phyloP scores from a whole-genome alignment of 2,113 vertebrate species.

The Oncorhynchus tshawytscha region DNA sequence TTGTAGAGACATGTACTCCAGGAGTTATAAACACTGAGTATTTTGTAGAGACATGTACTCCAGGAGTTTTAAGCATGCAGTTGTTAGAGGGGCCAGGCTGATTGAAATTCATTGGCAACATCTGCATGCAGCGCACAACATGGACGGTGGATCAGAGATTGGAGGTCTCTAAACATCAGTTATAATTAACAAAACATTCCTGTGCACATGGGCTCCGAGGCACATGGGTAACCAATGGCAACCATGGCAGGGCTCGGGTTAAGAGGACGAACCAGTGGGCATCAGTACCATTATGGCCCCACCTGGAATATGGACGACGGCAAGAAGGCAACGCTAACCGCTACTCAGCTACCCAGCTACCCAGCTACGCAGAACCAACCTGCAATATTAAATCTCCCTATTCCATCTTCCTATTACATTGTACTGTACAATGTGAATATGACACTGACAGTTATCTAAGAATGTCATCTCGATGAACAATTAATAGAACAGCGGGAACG shows the following conservation, averaged over 20 bases:
- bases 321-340: neutral
- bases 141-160: neutral
- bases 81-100: neutral
- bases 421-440: conserved; percentile 39
- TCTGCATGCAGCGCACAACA: neutral
- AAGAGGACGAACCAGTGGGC: conserved; percentile 16
- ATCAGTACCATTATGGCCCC: conserved; percentile 1
- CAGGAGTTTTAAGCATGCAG: neutral
- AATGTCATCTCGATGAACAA: conserved; percentile 60
- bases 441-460: conserved; percentile 50
- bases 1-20: too few relatives aligned
- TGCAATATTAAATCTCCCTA: conserved; percentile 28
- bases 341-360: conserved; percentile 12
- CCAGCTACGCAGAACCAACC: conserved; percentile 21
- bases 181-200: conserved; percentile 1
- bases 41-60: neutral
- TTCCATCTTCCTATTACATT: conserved; percentile 24
- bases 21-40: neutral
- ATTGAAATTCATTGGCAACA: conserved; percentile 1
- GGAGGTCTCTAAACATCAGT: neutral
- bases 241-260: conserved; percentile 8
- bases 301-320: neutral
- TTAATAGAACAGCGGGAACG: conserved; percentile 65
- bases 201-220: neutral
- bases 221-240: conserved; percentile 2